A percentile compares a stretch with the other conserved stretches of the same genome.
Evolutionary conservation across 2,797 vertebrate species (phyloP).

Genomic region (Falco biarmicus): DNA sequence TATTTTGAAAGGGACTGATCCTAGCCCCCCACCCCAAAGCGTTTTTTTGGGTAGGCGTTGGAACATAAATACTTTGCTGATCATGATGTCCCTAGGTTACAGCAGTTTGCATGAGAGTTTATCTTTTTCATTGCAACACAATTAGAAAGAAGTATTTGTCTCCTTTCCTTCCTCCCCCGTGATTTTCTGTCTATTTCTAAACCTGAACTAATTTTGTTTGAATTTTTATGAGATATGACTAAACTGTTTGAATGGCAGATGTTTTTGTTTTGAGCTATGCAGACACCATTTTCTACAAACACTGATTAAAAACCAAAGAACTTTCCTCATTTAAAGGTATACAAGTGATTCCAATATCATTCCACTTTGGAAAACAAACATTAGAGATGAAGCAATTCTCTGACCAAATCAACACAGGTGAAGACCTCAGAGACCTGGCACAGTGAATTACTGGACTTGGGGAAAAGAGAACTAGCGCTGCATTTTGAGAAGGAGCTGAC

Average conservation of each 20-base stretch:
- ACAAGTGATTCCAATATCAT: background rate
- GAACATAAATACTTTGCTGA: background rate
- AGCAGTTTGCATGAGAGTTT: background rate
- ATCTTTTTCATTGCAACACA: background rate
- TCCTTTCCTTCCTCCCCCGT: background rate
- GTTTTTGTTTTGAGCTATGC: background rate
- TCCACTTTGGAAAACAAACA: background rate
- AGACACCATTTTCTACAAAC: background rate
- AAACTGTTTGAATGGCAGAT: background rate
- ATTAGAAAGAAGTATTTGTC: background rate
- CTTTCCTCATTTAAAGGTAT: background rate
- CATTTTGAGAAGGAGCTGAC: background rate
- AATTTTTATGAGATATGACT: background rate
- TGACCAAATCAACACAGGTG: background rate
- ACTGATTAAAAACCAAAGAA: background rate
- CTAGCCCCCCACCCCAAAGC: background rate
- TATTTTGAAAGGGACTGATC: background rate
- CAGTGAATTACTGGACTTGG: background rate
- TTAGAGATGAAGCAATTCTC: background rate
- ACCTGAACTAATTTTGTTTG: background rate
- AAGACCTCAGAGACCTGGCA: background rate
- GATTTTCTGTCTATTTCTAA: background rate
- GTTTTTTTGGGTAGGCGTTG: background rate
- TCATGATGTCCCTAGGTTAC: background rate
- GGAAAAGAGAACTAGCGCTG: background rate